Base-by-base conservation (phyloP, 2,888 invertebrate species). In the Orthonychiurus folsomi region DNA sequence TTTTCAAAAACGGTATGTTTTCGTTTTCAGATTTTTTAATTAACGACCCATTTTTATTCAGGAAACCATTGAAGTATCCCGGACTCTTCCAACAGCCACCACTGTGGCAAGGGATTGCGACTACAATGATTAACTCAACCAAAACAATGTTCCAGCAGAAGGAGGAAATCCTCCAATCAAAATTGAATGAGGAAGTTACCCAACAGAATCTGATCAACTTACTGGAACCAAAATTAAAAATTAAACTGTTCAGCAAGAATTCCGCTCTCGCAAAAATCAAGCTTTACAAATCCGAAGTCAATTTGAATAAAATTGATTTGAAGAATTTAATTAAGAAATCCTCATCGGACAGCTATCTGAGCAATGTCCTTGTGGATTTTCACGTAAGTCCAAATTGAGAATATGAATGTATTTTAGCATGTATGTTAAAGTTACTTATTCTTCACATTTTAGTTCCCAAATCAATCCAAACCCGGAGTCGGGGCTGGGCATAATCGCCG, bases 141-240 rank as follows among this genome's bases (percentile, higher is more conserved):
- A 70, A 68, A 56, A 70, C 70, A 23, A 66, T 70, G 58, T 56
- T 70, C 5, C 66, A 65, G 27, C 60, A 62, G 5, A 50, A 50
- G 15, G 50, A 59, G 25, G 59, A 50, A 23, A 59, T n/a, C n/a
- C 20, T 37, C 15, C 37, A 59, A 24, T 63, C 68, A 5, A 66
- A 63, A 18, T 60, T 60, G 12, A 60, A 66, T 52, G 69, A 69
- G 56, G 69, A 68, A 56, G 65, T 26, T 12, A 27, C 56, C 20
- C 56, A 27, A 5, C 37, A 27, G n/a, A 37, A 37, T 27, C 28
- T 26, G 56, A 56, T 18, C 20, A 56, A 56, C 28, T 27, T 12
- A 20, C n/a, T n/a, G 56, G 56, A 56, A 21, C 27, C 56, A 56
- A 25, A 27, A n/a, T 37, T 56, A n/a, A 27, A 56, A 37, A 37